Conservation (phyloP, 2,797 vertebrate species). For the Taenioides sp. region DNA sequence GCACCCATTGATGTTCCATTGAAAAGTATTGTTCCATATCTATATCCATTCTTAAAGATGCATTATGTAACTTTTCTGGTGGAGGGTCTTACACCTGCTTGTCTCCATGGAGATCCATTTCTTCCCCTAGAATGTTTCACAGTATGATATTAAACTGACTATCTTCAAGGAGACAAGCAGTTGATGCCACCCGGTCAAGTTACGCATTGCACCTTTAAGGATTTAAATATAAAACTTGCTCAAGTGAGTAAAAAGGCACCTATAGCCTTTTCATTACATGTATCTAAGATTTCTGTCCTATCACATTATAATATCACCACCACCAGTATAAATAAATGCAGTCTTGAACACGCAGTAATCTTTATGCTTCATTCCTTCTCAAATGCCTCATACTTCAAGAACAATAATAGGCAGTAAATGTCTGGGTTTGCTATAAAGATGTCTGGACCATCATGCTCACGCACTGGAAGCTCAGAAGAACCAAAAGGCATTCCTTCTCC, state of each 20-base stretch:
- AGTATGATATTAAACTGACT: no score
- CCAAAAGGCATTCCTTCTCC: conserved; percentile 24
- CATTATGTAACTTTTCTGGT: background rate
- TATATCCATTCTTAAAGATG: background rate
- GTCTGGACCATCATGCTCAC: conserved; percentile 59
- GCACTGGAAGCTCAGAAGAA: conserved; percentile 51
- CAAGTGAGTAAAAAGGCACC: background rate
- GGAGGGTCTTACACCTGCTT: background rate
- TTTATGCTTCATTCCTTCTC: conserved; percentile 41
- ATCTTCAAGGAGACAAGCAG: no score
- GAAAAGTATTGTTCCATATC: background rate
- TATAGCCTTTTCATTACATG: no score
- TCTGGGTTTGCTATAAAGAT: conserved; percentile 55
- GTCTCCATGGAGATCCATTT: background rate
- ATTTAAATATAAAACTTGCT: background rate
- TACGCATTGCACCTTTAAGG: no score
- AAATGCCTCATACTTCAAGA: conserved; percentile 58
- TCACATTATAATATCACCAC: background rate
- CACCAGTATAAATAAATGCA: conserved; percentile 7
- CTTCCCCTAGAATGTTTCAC: background rate
- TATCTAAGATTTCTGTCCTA: no score
- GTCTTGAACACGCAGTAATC: conserved; percentile 23
- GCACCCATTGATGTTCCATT: background rate
- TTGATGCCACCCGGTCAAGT: no score
- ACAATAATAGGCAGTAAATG: conserved; percentile 58